Conservation (phyloP, 1,140 invertebrate genomes). For the Gonatopus flavifemur region DNA sequence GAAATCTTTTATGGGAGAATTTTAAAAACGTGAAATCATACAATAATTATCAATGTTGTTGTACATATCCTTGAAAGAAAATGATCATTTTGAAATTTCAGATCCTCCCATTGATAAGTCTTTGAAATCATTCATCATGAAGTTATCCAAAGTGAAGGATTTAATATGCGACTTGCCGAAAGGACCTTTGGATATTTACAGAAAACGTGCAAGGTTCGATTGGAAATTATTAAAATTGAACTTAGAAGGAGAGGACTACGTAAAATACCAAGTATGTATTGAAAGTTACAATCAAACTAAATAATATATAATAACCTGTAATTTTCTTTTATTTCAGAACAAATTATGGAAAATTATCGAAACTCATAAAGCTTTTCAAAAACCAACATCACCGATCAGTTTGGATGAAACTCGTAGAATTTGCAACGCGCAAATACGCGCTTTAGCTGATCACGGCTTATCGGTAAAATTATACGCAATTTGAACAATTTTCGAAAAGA, state of each 20-base stretch:
- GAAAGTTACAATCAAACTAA: not conserved
- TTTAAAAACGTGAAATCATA: too few species aligned
- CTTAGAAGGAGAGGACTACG: slow-evolving; percentile 65
- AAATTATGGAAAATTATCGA: slow-evolving; percentile 79
- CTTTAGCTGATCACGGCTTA: slow-evolving; percentile 49
- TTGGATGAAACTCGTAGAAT: slow-evolving; percentile 74
- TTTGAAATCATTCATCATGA: too few species aligned
- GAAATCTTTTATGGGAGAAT: too few species aligned
- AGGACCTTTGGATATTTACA: slow-evolving; percentile 75
- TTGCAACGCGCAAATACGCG: slow-evolving; percentile 64
- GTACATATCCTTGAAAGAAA: too few species aligned
- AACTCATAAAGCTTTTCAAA: slow-evolving; percentile 78
- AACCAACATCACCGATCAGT: slow-evolving; percentile 57
- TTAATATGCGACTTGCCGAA: slow-evolving; percentile 62
- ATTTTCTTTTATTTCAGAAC: slow-evolving; percentile 63
- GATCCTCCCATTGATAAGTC: too few species aligned
- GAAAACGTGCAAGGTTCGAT: slow-evolving; percentile 76
- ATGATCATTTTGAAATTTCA: too few species aligned
- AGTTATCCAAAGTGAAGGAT: too few species aligned
- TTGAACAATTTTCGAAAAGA: too few species aligned
- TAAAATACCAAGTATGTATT: slow-evolving; percentile 62
- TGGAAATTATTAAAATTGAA: slow-evolving; percentile 79
- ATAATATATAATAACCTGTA: not conserved
- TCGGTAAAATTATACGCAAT: too few species aligned
- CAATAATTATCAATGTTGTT: too few species aligned